These are phyloP conservation scores for Quadriops clusia DNA, from an alignment of 2,888 invertebrate species.

Conservation along the genomic window DNA sequence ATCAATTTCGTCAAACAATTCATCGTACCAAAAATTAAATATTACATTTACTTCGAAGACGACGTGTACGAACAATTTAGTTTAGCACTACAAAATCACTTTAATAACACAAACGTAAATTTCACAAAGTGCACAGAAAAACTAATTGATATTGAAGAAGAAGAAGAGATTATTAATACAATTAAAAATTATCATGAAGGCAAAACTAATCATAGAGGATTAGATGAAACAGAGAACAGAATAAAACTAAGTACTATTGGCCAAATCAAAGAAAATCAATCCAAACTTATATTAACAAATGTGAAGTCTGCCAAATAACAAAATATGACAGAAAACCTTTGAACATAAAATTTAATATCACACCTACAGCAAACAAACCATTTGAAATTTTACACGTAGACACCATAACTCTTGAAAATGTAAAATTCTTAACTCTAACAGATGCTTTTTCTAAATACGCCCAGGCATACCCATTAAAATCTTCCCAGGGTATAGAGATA, in stretches of 20 bases:
- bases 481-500: constrained; percentile 9
- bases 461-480: constrained; percentile 13
- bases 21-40: too few species aligned
- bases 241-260: constrained; percentile 14
- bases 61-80: too few species aligned
- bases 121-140: constrained; percentile 7
- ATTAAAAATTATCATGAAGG: constrained; percentile 13
- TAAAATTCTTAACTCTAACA: constrained; percentile 16
- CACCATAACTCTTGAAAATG: constrained; percentile 3
- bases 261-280: constrained; percentile 10
- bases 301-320: constrained; percentile 6
- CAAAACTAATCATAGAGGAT: constrained; percentile 15
- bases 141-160: constrained; percentile 10
- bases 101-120: constrained; percentile 1
- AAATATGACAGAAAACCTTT: constrained; percentile 10
- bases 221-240: constrained; percentile 13
- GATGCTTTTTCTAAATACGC: constrained; percentile 17
- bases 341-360: constrained; percentile 6
- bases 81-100: constrained; percentile 5
- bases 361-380: constrained; percentile 7
- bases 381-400: constrained; percentile 9
- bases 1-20: too few species aligned
- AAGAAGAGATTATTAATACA: constrained; percentile 10
- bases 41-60: too few species aligned
- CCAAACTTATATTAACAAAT: constrained; percentile 7